Percentiles rank a stretch among this genome's conserved stretches.
phyloP scores from a whole-genome alignment of 35 echinoderm and acorn worm species.

The Eucidaris tribuloides region DNA sequence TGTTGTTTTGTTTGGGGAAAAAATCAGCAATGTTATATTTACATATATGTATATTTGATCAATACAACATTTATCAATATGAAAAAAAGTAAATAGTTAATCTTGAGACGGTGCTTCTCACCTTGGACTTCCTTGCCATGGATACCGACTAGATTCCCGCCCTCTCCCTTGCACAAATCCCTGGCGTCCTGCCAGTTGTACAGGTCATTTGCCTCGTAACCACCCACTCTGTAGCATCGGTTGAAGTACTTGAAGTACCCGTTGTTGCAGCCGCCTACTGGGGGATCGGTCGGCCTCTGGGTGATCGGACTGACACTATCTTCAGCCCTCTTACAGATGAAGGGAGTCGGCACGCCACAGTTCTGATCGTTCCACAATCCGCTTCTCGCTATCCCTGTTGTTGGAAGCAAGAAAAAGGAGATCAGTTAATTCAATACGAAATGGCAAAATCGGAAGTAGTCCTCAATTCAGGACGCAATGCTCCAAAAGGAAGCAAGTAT shows the following conservation, averaged over 20 bases:
- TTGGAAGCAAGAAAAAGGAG: no score
- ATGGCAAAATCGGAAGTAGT: no score
- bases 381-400: no score
- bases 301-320: conserved; percentile 54
- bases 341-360: conserved; percentile 63
- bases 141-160: conserved; percentile 18
- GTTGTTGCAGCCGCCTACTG: conserved; percentile 59
- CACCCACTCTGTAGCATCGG: conserved; percentile 56
- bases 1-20: no score
- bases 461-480: no score
- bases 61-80: no score
- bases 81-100: no score
- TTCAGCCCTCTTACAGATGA: conserved; percentile 79
- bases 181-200: conserved; percentile 41
- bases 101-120: background rate
- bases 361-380: conserved; percentile 81
- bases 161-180: conserved; percentile 18
- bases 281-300: conserved; percentile 46
- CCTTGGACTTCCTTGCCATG: conserved; percentile 1
- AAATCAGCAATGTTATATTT: no score
- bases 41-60: no score
- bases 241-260: conserved; percentile 57
- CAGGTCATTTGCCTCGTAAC: background rate
- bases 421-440: no score
- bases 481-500: no score